Conservation (phyloP, 1,140 invertebrate species). For the Drosophila pseudoananassae region DNA sequence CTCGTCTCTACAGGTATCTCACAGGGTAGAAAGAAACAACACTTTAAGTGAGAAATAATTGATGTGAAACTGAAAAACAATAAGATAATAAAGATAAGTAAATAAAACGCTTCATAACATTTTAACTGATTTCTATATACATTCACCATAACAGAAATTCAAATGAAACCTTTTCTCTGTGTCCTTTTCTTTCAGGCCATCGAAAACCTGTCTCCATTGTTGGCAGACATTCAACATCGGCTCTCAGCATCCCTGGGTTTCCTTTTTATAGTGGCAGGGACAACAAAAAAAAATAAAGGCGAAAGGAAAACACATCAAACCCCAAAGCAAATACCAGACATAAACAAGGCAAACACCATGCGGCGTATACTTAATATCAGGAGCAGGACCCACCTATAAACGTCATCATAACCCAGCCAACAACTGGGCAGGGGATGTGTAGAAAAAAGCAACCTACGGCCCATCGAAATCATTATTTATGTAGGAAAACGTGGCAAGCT, state of each 20-base stretch:
- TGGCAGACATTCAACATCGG: constrained; percentile 36
- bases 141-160: constrained; percentile 10
- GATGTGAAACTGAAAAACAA: neutral
- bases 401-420: constrained; percentile 60
- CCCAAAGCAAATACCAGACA: constrained; percentile 55
- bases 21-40: constrained; percentile 87
- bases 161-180: constrained; percentile 1
- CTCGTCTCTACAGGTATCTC: constrained; percentile 99
- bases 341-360: constrained; percentile 54
- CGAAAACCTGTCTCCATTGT: constrained; percentile 22
- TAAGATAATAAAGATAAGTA: neutral
- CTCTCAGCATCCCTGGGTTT: constrained; percentile 24
- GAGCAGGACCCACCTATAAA: constrained; percentile 57
- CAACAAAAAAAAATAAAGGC: constrained; percentile 46
- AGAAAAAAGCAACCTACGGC: constrained; percentile 32
- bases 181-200: neutral
- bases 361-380: constrained; percentile 65
- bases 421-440: constrained; percentile 1
- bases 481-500: constrained; percentile 56
- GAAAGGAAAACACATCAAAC: constrained; percentile 28
- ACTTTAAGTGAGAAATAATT: neutral
- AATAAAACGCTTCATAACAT: neutral
- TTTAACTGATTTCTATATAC: neutral
- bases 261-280: constrained; percentile 72
- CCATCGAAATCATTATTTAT: constrained; percentile 66